phyloP scores from a whole-genome alignment of 2,888 invertebrate species.

The Serripes groenlandicus region DNA sequence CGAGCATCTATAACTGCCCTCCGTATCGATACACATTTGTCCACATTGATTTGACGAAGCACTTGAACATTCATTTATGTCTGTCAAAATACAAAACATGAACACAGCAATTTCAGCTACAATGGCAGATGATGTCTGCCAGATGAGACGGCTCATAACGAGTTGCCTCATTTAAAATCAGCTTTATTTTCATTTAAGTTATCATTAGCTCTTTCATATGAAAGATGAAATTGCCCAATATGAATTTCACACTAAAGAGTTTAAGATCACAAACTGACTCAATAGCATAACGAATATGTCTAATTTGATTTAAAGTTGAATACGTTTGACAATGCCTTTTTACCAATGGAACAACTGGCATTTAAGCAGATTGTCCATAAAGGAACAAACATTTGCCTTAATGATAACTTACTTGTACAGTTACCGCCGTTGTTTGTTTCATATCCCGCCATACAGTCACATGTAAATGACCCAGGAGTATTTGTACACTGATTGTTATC shows the following conservation, averaged over 20 bases:
- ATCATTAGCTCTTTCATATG: not conserved
- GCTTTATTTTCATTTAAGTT: not conserved
- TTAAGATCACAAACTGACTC: no score
- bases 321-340: no score
- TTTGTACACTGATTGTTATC: constrained; percentile 58
- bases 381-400: no score
- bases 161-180: not conserved
- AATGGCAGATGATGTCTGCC: no score
- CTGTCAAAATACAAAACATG: not conserved
- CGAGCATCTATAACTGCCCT: constrained; percentile 88
- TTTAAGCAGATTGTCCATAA: no score
- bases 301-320: no score
- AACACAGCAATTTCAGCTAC: no score
- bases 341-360: not conserved
- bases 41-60: not conserved
- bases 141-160: no score
- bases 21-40: constrained; percentile 60
- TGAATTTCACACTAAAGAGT: no score
- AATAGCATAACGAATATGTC: no score
- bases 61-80: constrained; percentile 2
- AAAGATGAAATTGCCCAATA: no score
- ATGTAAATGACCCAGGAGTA: constrained; percentile 59
- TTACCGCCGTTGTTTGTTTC: not conserved
- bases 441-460: constrained; percentile 65
- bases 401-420: constrained; percentile 23